These are phyloP conservation scores for Girardinus metallicus DNA, from an alignment of 2,797 vertebrate species.

Conservation along the genomic window DNA sequence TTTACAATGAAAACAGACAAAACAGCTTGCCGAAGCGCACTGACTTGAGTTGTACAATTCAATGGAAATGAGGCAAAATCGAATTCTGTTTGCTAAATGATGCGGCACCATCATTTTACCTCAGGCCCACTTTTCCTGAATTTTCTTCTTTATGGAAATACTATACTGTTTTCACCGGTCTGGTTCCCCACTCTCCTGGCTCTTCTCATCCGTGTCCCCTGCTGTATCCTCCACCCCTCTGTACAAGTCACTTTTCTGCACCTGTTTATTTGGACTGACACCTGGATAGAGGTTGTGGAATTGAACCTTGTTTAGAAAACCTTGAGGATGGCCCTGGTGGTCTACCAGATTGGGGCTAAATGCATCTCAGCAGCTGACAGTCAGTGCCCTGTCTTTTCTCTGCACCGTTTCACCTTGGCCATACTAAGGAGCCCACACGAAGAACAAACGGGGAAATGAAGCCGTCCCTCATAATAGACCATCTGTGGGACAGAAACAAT, in stretches of 20 bases:
- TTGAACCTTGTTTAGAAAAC: conserved; percentile 60
- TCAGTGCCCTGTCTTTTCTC: conserved; percentile 42
- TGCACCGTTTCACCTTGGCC: conserved; percentile 59
- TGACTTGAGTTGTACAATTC: neutral
- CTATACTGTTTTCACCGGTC: neutral
- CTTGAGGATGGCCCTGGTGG: conserved; percentile 40
- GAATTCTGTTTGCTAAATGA: neutral
- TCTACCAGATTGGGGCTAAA: conserved; percentile 46
- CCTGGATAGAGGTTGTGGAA: conserved; percentile 46
- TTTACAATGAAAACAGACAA: neutral
- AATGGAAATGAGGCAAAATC: neutral
- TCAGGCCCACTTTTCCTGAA: neutral
- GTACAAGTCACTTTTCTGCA: conserved; percentile 44
- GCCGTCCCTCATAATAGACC: conserved; percentile 28
- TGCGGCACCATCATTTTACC: conserved; percentile 3
- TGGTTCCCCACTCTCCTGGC: neutral
- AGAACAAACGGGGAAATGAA: conserved; percentile 37
- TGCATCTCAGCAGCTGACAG: conserved; percentile 52
- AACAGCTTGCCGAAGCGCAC: neutral
- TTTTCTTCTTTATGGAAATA: conserved; percentile 9
- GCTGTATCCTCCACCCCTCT: conserved; percentile 27
- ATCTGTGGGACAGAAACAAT: conserved; percentile 26
- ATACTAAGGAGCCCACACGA: conserved; percentile 46
- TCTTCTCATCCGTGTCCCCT: conserved; percentile 20
- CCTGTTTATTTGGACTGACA: conserved; percentile 68